Evolutionary conservation across 2,113 vertebrate genomes (phyloP).

Genomic region (Callocephalon fimbriatum): DNA sequence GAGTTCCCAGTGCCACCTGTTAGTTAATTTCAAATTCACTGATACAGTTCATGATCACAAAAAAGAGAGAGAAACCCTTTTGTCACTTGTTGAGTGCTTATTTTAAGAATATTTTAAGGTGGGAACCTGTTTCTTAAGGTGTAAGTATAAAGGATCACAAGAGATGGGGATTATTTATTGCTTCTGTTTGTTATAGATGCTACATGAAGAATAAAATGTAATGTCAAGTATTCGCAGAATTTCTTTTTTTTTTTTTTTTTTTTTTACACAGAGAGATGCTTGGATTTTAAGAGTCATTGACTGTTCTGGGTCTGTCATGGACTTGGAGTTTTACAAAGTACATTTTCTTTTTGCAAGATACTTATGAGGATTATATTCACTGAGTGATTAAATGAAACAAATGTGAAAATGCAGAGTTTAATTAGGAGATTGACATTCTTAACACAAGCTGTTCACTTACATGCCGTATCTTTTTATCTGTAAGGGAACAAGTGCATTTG

Average conservation of each 20-base stretch:
- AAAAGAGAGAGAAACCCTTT: background rate
- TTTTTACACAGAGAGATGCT: background rate
- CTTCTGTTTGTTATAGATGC: background rate
- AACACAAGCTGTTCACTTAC: background rate
- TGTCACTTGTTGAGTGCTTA: background rate
- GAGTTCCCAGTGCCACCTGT: background rate
- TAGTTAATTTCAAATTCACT: background rate
- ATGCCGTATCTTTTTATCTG: background rate
- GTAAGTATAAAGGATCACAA: background rate
- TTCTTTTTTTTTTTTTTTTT: background rate
- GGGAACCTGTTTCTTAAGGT: background rate
- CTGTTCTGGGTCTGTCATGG: background rate
- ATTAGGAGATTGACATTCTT: background rate
- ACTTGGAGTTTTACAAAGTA: background rate
- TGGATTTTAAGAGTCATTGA: background rate
- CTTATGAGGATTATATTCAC: background rate
- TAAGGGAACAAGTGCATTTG: background rate
- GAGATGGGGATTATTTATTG: background rate
- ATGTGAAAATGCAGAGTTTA: background rate
- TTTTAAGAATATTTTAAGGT: background rate
- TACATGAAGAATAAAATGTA: background rate
- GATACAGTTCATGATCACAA: background rate
- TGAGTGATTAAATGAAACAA: background rate
- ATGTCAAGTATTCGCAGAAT: background rate
- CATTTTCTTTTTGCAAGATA: background rate